Evolutionary conservation across 2,113 vertebrate genomes (phyloP).

Genomic region (Tragelaphus imberbis): DNA sequence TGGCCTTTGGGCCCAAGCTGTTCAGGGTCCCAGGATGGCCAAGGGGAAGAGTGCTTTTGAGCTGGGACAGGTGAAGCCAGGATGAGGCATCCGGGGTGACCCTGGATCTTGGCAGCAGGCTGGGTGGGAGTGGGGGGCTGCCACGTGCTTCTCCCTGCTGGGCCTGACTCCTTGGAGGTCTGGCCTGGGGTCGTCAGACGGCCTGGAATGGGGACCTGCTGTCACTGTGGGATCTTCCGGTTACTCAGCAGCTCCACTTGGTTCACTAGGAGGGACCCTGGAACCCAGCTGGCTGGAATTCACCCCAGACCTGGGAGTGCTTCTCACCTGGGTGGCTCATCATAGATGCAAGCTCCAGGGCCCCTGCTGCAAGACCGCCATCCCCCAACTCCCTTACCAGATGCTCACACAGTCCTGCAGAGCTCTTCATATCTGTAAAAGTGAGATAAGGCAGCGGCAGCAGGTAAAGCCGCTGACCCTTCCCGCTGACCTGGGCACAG

Average conservation of each 20-base stretch:
- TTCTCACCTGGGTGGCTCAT: fast-evolving
- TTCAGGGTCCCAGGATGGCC: fast-evolving
- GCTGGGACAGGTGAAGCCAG: not conserved
- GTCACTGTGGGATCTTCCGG: fast-evolving
- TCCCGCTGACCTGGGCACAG: not conserved
- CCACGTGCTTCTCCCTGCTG: not conserved
- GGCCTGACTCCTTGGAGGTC: not conserved
- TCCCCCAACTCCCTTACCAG: fast-evolving
- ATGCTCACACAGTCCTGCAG: fast-evolving
- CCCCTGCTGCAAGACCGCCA: fast-evolving
- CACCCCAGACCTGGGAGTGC: not conserved
- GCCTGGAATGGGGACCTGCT: not conserved
- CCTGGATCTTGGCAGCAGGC: not conserved
- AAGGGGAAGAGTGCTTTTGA: not conserved
- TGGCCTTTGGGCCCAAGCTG: not conserved
- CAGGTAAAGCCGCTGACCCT: not conserved
- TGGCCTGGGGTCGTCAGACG: fast-evolving
- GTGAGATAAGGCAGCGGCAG: fast-evolving
- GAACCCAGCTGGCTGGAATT: fast-evolving
- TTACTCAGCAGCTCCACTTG: not conserved
- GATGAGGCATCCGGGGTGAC: not conserved
- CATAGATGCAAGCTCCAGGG: fast-evolving
- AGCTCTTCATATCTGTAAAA: not conserved
- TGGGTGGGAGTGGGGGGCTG: not conserved
- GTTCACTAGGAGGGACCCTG: not conserved